phyloP scores from a whole-genome alignment of 2,888 invertebrate species.

The Crossocerus cetratus region DNA sequence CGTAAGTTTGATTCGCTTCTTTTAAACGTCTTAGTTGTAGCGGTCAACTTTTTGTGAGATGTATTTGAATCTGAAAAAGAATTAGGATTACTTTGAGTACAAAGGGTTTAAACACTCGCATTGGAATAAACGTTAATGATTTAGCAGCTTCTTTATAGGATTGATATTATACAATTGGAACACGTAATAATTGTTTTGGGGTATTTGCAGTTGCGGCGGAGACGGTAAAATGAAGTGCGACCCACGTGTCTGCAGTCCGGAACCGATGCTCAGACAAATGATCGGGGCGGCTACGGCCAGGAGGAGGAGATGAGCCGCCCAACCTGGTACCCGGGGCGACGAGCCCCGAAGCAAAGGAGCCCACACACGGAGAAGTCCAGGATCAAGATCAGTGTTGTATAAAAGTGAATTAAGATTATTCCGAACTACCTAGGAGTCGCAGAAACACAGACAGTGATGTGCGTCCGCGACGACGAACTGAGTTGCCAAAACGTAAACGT shows the following conservation, averaged over 20 bases:
- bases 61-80: no score
- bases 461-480: conserved; percentile 73
- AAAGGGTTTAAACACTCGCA: no score
- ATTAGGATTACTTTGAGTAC: no score
- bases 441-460: conserved; percentile 73
- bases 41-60: no score
- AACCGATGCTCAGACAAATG: conserved; percentile 93
- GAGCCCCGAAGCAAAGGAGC: conserved; percentile 26
- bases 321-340: conserved; percentile 34
- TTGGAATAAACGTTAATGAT: no score
- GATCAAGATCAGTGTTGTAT: conserved; percentile 65
- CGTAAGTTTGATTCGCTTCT: conserved; percentile 82
- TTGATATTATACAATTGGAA: no score
- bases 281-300: conserved; percentile 89
- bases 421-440: conserved; percentile 70
- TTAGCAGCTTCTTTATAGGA: no score
- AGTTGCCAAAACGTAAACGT: conserved; percentile 76
- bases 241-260: conserved; percentile 92
- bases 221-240: conserved; percentile 97
- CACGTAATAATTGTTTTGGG: not conserved
- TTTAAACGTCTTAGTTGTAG: no score
- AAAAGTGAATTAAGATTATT: conserved; percentile 73
- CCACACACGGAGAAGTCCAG: conserved; percentile 40
- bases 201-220: conserved; percentile 86
- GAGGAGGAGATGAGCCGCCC: conserved; percentile 82